Percentiles rank a stretch among this genome's conserved stretches.
phyloP scores from a whole-genome alignment of 2,888 invertebrate species.

The Calliopum simillimum region DNA sequence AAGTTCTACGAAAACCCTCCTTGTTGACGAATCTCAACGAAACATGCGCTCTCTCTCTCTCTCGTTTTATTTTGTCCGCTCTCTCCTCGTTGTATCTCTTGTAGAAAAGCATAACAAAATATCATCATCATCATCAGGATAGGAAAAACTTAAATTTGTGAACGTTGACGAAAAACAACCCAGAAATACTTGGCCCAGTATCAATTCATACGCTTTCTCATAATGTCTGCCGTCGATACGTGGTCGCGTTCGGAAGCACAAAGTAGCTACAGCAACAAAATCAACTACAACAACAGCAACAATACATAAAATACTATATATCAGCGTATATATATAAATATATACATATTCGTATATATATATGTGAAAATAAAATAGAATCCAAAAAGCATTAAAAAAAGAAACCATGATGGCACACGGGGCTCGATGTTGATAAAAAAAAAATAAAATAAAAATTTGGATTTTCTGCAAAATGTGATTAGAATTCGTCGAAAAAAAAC shows the following conservation, averaged over 20 bases:
- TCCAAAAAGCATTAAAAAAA: not conserved
- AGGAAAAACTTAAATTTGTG: constrained; percentile 31
- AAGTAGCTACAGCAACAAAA: constrained; percentile 43
- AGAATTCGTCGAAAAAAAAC: not conserved
- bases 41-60: not conserved
- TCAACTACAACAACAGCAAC: constrained; percentile 22
- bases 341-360: not conserved
- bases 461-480: constrained; percentile 10
- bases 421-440: not conserved
- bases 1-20: not conserved
- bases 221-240: constrained; percentile 62
- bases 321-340: not conserved
- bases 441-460: not conserved
- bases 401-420: not conserved
- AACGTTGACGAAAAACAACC: constrained; percentile 50
- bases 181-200: constrained; percentile 64
- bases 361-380: constrained; percentile 4
- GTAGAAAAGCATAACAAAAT: constrained; percentile 9
- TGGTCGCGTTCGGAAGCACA: constrained; percentile 47
- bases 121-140: constrained; percentile 18
- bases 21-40: too few relatives aligned
- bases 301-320: constrained; percentile 15
- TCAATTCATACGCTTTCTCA: constrained; percentile 67
- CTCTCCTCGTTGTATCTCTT: not conserved
- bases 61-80: not conserved